Evolutionary conservation across 1,140 invertebrate genomes (phyloP).

Genomic region (Colletes latitarsis): DNA sequence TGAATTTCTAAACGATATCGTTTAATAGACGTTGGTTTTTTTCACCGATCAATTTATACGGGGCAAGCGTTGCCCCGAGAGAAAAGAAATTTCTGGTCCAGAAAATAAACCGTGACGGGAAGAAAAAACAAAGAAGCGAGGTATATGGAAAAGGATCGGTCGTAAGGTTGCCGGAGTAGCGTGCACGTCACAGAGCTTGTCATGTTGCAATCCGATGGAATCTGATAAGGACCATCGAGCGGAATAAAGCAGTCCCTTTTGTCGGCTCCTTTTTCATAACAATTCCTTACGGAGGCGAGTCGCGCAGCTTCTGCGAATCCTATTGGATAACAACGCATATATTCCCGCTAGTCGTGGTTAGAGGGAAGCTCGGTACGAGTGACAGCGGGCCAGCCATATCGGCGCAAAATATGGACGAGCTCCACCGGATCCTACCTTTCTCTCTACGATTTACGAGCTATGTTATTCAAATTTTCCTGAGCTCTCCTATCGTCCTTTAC

Average conservation of each 20-base stretch:
- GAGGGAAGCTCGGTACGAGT: background rate
- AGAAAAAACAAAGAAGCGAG: background rate
- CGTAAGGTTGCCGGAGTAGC: background rate
- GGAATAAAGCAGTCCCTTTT: slow-evolving; percentile 10
- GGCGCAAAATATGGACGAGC: background rate
- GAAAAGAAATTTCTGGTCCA: background rate
- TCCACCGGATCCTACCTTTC: background rate
- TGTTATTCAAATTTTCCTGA: background rate
- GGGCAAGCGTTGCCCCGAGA: too few relatives aligned
- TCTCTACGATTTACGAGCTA: background rate
- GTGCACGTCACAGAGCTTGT: slow-evolving; percentile 6
- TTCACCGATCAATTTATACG: too few relatives aligned
- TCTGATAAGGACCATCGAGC: slow-evolving; percentile 31
- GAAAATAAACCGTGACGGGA: background rate
- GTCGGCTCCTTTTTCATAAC: slow-evolving; percentile 3
- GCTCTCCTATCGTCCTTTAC: background rate
- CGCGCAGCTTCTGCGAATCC: background rate
- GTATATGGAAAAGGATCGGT: background rate
- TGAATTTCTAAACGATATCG: too few relatives aligned
- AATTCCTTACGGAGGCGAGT: slow-evolving; percentile 12
- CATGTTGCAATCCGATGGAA: slow-evolving; percentile 26
- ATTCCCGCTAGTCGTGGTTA: background rate
- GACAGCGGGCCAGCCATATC: background rate
- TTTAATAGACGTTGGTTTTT: too few relatives aligned
- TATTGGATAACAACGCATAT: slow-evolving; percentile 5